phyloP scores from a whole-genome alignment of 92 coral and sea anemone genomes.

The Umimayanthus chanpuru region DNA sequence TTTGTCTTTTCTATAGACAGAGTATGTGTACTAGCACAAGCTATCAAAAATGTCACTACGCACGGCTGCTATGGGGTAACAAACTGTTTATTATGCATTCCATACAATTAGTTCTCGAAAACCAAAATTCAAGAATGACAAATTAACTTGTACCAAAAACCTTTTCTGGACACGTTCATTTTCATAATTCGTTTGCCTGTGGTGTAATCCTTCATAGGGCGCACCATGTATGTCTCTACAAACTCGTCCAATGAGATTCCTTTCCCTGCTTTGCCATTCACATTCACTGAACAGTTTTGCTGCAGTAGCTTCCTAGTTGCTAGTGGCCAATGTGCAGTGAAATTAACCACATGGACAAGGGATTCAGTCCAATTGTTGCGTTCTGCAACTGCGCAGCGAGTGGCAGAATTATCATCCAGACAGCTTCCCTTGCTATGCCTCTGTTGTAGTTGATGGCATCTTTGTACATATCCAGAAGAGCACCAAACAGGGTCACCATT shows the following conservation, averaged over 20 bases:
- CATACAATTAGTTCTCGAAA: no score
- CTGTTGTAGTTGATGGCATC: slow-evolving; percentile 10
- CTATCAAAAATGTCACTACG: no score
- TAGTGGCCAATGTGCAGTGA: slow-evolving; percentile 35
- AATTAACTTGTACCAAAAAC: no score
- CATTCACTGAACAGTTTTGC: slow-evolving; percentile 29
- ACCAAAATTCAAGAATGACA: no score
- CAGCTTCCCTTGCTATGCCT: slow-evolving; percentile 37
- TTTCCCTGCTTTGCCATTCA: slow-evolving; percentile 11
- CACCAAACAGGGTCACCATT: slow-evolving; percentile 23
- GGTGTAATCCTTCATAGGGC: slow-evolving; percentile 28
- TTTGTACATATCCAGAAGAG: slow-evolving; percentile 13
- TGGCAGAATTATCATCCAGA: slow-evolving; percentile 26
- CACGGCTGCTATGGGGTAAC: no score
- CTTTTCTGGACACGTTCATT: no score
- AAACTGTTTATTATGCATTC: no score
- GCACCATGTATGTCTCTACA: slow-evolving; percentile 43
- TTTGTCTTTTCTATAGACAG: no score
- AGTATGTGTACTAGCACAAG: no score
- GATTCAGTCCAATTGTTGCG: slow-evolving; percentile 30
- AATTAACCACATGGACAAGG: slow-evolving; percentile 25
- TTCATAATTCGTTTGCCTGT: not conserved
- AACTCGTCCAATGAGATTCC: slow-evolving; percentile 30
- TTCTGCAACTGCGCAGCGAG: slow-evolving; percentile 33
- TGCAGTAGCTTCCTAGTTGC: slow-evolving; percentile 28